A percentile compares a stretch with the other conserved stretches of the same genome.
phyloP scores from a whole-genome alignment of 2,797 vertebrate genomes.

The Muscicapa striata region DNA sequence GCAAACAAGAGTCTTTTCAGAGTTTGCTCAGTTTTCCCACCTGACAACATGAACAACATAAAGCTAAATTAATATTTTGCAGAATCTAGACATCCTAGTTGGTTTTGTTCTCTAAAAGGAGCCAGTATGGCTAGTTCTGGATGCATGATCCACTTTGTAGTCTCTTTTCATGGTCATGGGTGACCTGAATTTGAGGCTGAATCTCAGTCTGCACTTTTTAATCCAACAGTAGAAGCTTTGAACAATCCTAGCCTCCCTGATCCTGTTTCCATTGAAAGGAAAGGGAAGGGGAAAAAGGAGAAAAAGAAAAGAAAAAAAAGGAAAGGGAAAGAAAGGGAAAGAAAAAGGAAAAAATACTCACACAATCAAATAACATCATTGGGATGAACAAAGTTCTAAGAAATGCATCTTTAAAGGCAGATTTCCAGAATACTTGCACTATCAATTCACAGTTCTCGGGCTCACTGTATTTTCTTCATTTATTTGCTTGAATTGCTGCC shows the following conservation, averaged over 20 bases:
- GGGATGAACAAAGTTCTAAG: not conserved
- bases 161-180: not conserved
- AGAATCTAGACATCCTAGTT: not conserved
- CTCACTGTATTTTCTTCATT: not conserved
- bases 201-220: not conserved
- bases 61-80: not conserved
- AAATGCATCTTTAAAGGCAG: not conserved
- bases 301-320: not conserved
- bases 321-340: not conserved
- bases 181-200: not conserved
- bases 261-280: not conserved
- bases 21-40: not conserved
- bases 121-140: not conserved
- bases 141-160: not conserved
- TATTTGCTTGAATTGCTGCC: slow-evolving; percentile 36
- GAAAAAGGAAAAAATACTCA: not conserved
- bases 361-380: not conserved
- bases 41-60: not conserved
- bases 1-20: not conserved
- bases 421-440: not conserved
- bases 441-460: not conserved
- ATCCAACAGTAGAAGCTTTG: not conserved
- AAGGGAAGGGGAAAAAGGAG: not conserved
- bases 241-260: not conserved
- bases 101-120: not conserved